phyloP scores from a whole-genome alignment of 2,113 vertebrate species.

The Dipodomys merriami region DNA sequence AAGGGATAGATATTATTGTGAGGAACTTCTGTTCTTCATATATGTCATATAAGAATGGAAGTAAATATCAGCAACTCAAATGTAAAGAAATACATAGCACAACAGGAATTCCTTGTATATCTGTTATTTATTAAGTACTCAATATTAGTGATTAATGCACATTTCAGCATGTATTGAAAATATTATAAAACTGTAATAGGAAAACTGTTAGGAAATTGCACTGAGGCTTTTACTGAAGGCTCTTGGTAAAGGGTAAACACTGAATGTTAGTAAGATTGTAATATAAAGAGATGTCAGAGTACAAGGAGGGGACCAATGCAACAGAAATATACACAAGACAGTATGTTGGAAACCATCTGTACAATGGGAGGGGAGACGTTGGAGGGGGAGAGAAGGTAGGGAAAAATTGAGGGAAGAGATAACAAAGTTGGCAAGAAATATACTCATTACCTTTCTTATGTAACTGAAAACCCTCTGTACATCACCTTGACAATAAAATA shows the following conservation, averaged over 20 bases:
- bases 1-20: background rate
- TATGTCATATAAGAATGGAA: conserved; percentile 17
- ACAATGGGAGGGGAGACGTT: no score
- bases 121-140: background rate
- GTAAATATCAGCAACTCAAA: background rate
- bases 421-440: no score
- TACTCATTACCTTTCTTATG: no score
- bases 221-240: background rate
- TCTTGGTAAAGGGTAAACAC: background rate
- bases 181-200: background rate
- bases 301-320: no score
- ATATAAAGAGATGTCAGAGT: background rate
- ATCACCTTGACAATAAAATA: no score
- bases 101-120: background rate
- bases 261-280: background rate
- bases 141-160: background rate
- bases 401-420: no score
- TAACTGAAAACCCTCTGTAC: no score
- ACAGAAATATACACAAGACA: no score
- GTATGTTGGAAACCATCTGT: no score
- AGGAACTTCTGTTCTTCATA: background rate
- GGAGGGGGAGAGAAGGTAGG: no score
- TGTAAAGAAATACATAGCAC: background rate
- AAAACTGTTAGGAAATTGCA: background rate
- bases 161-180: background rate